A percentile compares a stretch with the other conserved stretches of the same genome.
Evolutionary conservation across 2,113 vertebrate genomes (phyloP).

Genomic region (Caranx melampygus): DNA sequence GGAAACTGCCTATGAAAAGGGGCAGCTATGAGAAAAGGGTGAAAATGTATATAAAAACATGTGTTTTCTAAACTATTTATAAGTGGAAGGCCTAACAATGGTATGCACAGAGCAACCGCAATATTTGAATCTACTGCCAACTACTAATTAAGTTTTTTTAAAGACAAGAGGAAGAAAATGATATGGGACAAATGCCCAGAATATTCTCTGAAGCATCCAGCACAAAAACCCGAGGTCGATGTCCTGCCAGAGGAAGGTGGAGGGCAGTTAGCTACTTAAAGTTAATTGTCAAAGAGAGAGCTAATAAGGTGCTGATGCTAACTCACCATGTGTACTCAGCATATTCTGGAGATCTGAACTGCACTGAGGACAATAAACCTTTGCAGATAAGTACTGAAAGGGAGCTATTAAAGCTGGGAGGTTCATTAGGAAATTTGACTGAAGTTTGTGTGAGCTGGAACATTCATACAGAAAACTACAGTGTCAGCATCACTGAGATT

Average conservation of each 20-base stretch:
- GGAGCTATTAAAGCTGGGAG: constrained; percentile 54
- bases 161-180: constrained; percentile 34
- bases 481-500: constrained; percentile 65
- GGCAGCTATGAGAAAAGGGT: background rate
- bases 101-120: too few species aligned
- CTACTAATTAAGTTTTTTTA: constrained; percentile 33
- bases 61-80: background rate
- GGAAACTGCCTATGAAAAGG: background rate
- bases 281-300: constrained; percentile 61
- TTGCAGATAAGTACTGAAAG: constrained; percentile 42
- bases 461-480: constrained; percentile 42
- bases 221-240: constrained; percentile 11
- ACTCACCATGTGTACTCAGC: constrained; percentile 59
- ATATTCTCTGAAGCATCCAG: constrained; percentile 38
- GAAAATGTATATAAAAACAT: background rate
- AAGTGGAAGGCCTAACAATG: background rate
- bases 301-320: constrained; percentile 61
- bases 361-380: constrained; percentile 63
- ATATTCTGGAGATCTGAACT: constrained; percentile 55
- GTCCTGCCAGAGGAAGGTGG: constrained; percentile 29
- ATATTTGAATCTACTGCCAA: background rate
- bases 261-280: constrained; percentile 43
- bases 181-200: constrained; percentile 33
- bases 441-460: constrained; percentile 37
- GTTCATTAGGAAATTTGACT: constrained; percentile 54